Base-by-base conservation (phyloP, 1,140 invertebrate genomes). In the Melanaphis sacchari region DNA sequence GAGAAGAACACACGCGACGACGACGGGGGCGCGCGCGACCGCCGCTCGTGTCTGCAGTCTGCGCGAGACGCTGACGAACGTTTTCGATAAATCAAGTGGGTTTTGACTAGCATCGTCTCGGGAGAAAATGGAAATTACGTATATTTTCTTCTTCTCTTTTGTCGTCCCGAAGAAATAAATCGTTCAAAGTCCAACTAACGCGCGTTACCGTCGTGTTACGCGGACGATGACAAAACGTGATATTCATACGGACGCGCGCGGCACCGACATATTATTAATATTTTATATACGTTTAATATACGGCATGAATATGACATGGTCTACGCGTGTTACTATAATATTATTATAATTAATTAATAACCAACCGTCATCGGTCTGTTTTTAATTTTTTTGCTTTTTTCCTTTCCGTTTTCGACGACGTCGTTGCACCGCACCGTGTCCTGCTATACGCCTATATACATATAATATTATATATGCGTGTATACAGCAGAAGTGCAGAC, bases 1-100 rank as follows among this genome's bases (percentile, higher is more conserved):
- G 54, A 66, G 76, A 31, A 76, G 90, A 91, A 76, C 90, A 91
- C 38, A 91, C 90, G 31, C 87, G 46, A n/a, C 0, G 46, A n/a
- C 1, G n/a, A 22, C 46, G n/a, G n/a, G n/a, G n/a, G n/a, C n/a
- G n/a, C n/a, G n/a, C 41, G 31, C 26, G 18, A 24, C 11, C 41
- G 11, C 43, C 8, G 36, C 82, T 41, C 82, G 36, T 26, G 82
- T 26, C 38, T 66, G 59, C 59, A n/a, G 59, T n/a, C 31, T 18
- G 54, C 24, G 24, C 24, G 9, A n/a, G 31, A 66, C 59, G 31
- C 15, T 76, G 59, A 76, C 36, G 59, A n/a, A 76, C 36, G 21
- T n/a, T 76, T 76, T 76, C 59, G n/a, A 76, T 76, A 76, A 76
- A 76, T 76, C 59, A 76, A 76, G n/a, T n/a, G 18, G 11, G n/a